Evolutionary conservation across 2,797 vertebrate species (phyloP), one percentile per base, ranked within the genome.

Genomic region (Premnoplex brunnescens): DNA sequence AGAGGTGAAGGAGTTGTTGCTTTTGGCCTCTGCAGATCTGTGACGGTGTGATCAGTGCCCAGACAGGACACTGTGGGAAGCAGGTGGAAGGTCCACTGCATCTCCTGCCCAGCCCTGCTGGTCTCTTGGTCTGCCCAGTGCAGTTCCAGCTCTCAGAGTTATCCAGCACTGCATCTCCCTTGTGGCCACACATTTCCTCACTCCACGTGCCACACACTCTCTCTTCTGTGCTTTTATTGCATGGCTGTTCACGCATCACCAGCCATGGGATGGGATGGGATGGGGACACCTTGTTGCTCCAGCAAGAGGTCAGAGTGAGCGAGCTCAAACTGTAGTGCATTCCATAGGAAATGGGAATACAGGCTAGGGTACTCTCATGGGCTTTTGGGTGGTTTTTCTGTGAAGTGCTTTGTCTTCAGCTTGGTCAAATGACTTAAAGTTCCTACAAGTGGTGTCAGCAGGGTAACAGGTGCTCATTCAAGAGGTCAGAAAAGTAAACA

Each of bases 171-270:
- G 0, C 23, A 21, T 15, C 30, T 46, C n/a, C 30, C 39, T n/a
- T 14, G 4, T 54, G 60, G 10, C 18, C 26, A 11, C 34, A 14
- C 20, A 4, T 64, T 37, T 59, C 39, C 55, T 54, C 4, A 1
- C 13, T 84, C 28, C 14, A 3, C 9, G 22, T 39, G 39, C 59
- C 7, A 1, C 8, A 0, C 3, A 9, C 7, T 9, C 49, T 21
- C 15, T 21, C 15, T 32, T 43, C 9, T 0, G 32, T 34, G 27
- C 18, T 59, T 26, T 34, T 24, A 0, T 26, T 82, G 60, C 34
- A 1, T 27, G 66, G 12, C 49, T 85, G 15, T 23, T 67, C 58
- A 36, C 20, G 14, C 4, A 2, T 36, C n/a, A 44, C 78, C 30
- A 46, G 23, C 44, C 20, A 1, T 41, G 55, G 39, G 15, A 7